Percentiles rank a stretch among this genome's conserved stretches.
These are phyloP conservation scores for Gouania willdenowi DNA, from an alignment of 2,797 vertebrate genomes.

Conservation along the genomic window DNA sequence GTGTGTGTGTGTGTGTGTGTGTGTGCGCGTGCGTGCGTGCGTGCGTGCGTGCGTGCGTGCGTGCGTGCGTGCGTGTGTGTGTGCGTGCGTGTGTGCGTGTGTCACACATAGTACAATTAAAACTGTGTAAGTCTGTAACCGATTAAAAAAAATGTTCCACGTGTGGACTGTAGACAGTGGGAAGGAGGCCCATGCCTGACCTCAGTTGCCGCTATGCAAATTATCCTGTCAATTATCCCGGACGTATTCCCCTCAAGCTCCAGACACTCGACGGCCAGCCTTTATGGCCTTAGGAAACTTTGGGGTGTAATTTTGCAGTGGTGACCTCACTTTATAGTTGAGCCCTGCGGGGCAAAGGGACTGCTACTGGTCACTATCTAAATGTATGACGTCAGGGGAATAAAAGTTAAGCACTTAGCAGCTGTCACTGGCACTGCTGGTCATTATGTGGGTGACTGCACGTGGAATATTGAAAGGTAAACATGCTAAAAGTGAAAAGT, in stretches of 20 bases:
- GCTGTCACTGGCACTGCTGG: no score
- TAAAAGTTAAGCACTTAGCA: constrained; percentile 30
- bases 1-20: no score
- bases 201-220: constrained; percentile 69
- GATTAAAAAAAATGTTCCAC: no score
- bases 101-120: no score
- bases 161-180: constrained; percentile 38
- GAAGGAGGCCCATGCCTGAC: constrained; percentile 64
- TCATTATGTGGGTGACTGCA: background rate
- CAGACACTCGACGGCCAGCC: constrained; percentile 49
- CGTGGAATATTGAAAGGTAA: constrained; percentile 1
- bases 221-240: constrained; percentile 69
- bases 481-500: background rate
- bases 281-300: constrained; percentile 69
- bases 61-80: no score
- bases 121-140: no score
- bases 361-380: constrained; percentile 53
- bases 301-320: constrained; percentile 67
- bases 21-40: no score
- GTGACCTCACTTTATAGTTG: constrained; percentile 60
- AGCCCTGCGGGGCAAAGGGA: constrained; percentile 49
- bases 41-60: no score
- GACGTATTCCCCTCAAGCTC: constrained; percentile 59
- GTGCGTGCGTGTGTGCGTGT: no score
- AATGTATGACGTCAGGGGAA: constrained; percentile 48